Conservation (phyloP, 2,113 vertebrate genomes). For the Monarcha castaneiventris region DNA sequence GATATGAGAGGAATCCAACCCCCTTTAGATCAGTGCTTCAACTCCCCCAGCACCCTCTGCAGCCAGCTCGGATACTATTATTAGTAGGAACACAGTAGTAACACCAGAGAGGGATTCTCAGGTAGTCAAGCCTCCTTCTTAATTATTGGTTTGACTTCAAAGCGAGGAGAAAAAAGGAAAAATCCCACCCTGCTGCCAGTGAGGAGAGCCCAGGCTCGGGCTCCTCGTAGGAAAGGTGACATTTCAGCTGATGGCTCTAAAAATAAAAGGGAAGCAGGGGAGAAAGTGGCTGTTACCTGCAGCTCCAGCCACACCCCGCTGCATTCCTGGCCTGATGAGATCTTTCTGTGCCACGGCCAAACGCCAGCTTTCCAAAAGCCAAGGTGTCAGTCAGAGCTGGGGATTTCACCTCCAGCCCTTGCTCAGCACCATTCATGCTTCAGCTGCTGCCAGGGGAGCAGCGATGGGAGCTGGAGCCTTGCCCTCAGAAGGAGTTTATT, state of each 20-base stretch:
- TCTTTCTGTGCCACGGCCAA: not conserved
- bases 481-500: not conserved
- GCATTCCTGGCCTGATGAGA: conserved; percentile 4
- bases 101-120: not conserved
- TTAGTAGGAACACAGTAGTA: not conserved
- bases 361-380: not conserved
- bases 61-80: not conserved
- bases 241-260: conserved; percentile 25
- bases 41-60: not conserved
- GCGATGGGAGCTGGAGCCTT: not conserved
- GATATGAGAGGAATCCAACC: not conserved
- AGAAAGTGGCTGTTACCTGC: conserved; percentile 24
- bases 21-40: not conserved
- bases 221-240: conserved; percentile 5
- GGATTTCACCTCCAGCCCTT: not conserved
- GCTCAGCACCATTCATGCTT: not conserved
- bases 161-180: not conserved
- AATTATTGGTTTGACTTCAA: conserved; percentile 55
- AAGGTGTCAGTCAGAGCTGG: not conserved
- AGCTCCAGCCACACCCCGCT: not conserved
- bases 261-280: conserved; percentile 38
- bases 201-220: not conserved
- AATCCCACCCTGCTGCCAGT: not conserved
- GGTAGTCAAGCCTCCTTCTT: not conserved
- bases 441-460: not conserved